Conservation (phyloP, 1,140 invertebrate species). For the Cecropterus lyciades region DNA sequence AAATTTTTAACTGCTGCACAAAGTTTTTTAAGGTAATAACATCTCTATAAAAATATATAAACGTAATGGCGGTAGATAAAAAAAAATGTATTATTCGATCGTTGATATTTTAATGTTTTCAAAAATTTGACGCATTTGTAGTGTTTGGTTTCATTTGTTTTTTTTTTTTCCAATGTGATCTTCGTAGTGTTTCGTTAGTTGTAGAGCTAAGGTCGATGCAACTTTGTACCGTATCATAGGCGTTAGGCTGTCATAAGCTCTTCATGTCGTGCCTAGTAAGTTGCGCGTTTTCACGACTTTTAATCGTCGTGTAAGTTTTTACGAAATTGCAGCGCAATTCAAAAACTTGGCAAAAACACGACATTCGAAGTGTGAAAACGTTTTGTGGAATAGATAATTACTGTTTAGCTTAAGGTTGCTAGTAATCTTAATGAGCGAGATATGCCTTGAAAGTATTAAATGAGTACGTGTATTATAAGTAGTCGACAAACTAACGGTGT, state of each 20-base stretch:
- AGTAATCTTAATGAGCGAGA: conserved; percentile 57
- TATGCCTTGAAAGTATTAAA: conserved; percentile 82
- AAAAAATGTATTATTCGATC: not conserved
- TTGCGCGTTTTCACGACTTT: conserved; percentile 40
- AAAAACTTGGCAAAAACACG: conserved; percentile 16
- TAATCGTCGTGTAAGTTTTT: conserved; percentile 37
- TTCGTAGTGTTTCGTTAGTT: conserved; percentile 57
- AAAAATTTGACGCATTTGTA: conserved; percentile 54
- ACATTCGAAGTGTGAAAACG: conserved; percentile 29
- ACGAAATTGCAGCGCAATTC: conserved; percentile 31
- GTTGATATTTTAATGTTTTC: too few species aligned
- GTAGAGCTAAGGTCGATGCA: conserved; percentile 42
- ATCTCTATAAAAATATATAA: not conserved
- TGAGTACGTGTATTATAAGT: conserved; percentile 70
- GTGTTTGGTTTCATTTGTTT: conserved; percentile 50
- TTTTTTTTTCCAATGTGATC: conserved; percentile 44
- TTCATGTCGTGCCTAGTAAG: conserved; percentile 61
- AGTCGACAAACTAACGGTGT: conserved; percentile 72
- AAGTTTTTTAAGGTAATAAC: not conserved
- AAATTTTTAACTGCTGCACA: not conserved
- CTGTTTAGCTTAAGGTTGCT: conserved; percentile 63
- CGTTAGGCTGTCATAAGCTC: conserved; percentile 69
- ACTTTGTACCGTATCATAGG: conserved; percentile 47
- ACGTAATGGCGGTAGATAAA: not conserved
- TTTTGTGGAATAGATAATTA: conserved; percentile 20